Evolutionary conservation across 2,888 invertebrate genomes (phyloP).

Genomic region (Belgica antarctica): DNA sequence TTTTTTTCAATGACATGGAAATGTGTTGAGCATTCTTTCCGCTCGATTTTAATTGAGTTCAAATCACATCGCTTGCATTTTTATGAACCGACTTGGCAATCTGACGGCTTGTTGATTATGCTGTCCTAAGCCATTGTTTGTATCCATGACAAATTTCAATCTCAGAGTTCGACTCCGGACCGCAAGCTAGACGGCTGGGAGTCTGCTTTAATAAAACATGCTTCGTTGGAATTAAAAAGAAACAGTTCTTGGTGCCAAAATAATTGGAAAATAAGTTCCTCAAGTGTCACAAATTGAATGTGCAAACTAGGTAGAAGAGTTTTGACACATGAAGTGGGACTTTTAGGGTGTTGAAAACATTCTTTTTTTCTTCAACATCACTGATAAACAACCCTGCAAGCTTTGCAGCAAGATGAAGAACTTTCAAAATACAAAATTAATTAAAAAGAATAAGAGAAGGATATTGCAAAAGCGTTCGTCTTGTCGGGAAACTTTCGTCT

Average conservation of each 20-base stretch:
- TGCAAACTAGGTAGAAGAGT: too few species aligned
- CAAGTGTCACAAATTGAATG: too few species aligned
- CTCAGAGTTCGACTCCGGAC: background rate
- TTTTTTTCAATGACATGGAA: too few species aligned
- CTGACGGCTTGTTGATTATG: background rate
- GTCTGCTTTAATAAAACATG: too few species aligned
- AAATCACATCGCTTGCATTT: constrained; percentile 1
- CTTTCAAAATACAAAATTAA: background rate
- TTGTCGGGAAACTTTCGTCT: background rate
- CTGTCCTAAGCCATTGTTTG: background rate
- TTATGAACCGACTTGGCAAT: constrained; percentile 7
- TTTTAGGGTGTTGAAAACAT: too few species aligned
- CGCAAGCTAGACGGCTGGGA: background rate
- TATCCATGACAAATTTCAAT: background rate
- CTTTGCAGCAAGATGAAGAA: background rate
- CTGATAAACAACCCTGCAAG: too few species aligned
- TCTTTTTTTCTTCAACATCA: too few species aligned
- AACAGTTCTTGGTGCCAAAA: too few species aligned
- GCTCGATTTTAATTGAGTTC: constrained; percentile 23
- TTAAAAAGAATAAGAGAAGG: background rate
- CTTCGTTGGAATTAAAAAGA: too few species aligned
- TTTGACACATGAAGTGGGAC: too few species aligned
- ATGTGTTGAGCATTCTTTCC: too few species aligned
- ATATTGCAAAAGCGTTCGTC: too few species aligned
- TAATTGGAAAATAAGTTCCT: background rate